phyloP scores from a whole-genome alignment of 2,797 vertebrate species.

The Netta rufina region DNA sequence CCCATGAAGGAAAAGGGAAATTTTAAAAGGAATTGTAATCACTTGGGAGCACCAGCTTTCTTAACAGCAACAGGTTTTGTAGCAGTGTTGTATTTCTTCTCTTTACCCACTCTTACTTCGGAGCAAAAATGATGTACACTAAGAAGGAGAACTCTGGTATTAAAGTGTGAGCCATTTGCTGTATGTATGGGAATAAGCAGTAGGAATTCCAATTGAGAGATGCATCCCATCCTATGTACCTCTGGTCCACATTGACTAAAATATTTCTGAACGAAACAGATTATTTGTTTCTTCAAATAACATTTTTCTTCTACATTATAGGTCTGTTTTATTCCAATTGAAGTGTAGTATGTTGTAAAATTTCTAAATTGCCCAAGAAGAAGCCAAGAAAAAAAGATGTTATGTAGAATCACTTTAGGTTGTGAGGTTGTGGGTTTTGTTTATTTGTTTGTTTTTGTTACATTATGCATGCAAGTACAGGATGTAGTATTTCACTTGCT shows the following conservation, averaged over 20 bases:
- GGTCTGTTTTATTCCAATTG: not conserved
- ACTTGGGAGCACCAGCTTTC: not conserved
- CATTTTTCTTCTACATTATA: not conserved
- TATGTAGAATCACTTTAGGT: not conserved
- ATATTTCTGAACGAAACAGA: not conserved
- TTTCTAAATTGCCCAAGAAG: not conserved
- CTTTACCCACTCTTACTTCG: not conserved
- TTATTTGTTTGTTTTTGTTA: not conserved
- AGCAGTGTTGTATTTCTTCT: not conserved
- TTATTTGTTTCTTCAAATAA: not conserved
- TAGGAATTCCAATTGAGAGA: not conserved
- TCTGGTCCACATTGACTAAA: not conserved
- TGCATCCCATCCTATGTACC: not conserved
- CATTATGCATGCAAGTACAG: not conserved
- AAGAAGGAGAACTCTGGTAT: not conserved
- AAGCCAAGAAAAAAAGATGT: not conserved
- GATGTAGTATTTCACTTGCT: not conserved
- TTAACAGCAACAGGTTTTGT: not conserved
- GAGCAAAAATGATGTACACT: not conserved
- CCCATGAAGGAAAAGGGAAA: not conserved
- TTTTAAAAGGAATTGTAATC: not conserved
- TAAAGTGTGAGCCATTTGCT: not conserved
- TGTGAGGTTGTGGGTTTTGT: not conserved
- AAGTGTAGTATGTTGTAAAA: not conserved
- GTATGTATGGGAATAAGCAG: not conserved